A percentile compares a stretch with the other conserved stretches of the same genome.
These are phyloP conservation scores for Limonius californicus DNA, from an alignment of 1,140 invertebrate genomes.

Conservation along the genomic window DNA sequence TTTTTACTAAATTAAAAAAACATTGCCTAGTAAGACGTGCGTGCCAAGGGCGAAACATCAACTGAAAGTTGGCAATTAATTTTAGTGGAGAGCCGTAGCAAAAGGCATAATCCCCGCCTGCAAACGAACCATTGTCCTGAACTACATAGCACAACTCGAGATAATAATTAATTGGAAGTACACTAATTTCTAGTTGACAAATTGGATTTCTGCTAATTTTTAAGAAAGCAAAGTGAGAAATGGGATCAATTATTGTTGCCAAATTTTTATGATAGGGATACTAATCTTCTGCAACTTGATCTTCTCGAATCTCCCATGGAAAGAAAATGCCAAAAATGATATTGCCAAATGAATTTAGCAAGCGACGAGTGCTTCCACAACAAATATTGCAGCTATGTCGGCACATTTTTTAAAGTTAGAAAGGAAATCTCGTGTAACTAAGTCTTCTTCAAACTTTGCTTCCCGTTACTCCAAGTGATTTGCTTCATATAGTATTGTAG, in stretches of 20 bases:
- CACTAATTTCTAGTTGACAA: background rate
- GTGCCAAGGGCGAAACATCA: background rate
- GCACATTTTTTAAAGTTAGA: background rate
- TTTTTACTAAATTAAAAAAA: background rate
- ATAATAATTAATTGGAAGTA: background rate
- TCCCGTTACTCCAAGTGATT: background rate
- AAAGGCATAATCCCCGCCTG: too few relatives aligned
- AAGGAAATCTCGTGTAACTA: background rate
- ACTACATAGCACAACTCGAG: background rate
- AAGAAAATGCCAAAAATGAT: background rate
- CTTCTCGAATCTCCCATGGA: background rate
- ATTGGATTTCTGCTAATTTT: background rate
- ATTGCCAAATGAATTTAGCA: too few relatives aligned
- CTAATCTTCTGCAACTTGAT: background rate
- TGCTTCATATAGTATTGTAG: background rate
- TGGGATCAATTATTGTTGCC: background rate
- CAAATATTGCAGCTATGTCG: background rate
- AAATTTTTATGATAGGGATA: background rate
- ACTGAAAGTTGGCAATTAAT: background rate
- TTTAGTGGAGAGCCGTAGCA: too few relatives aligned
- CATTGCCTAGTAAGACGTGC: background rate
- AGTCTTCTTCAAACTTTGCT: background rate
- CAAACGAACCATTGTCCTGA: too few relatives aligned
- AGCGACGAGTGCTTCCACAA: background rate
- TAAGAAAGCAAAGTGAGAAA: background rate